Percentiles rank a stretch among this genome's conserved stretches.
Evolutionary conservation across 2,797 vertebrate species (phyloP).

Genomic region (Orestias chungarensis): DNA sequence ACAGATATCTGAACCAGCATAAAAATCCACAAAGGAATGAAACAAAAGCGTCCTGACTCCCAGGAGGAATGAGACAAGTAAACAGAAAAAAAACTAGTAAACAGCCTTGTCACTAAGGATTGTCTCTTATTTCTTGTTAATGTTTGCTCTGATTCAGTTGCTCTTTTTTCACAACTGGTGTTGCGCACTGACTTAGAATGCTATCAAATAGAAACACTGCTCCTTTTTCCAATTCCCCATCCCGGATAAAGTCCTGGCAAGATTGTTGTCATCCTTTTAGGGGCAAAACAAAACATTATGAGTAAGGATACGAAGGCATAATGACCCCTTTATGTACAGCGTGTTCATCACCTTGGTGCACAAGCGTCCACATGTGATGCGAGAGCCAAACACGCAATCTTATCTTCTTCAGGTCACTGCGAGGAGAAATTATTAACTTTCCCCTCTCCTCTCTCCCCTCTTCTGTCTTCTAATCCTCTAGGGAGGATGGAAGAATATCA

Average conservation of each 20-base stretch:
- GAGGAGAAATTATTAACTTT: conserved; percentile 74
- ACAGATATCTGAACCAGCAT: conserved; percentile 37
- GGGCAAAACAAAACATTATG: background rate
- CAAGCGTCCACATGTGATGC: conserved; percentile 19
- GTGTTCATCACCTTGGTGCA: conserved; percentile 16
- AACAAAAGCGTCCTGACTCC: conserved; percentile 51
- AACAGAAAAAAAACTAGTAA: conserved; percentile 69
- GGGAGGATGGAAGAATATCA: conserved; percentile 63
- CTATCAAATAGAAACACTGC: conserved; percentile 17
- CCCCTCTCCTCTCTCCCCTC: conserved; percentile 25
- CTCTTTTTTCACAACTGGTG: conserved; percentile 8
- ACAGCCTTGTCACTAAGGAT: conserved; percentile 57
- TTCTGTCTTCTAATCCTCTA: conserved; percentile 42
- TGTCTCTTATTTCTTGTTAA: conserved; percentile 44
- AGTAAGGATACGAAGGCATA: conserved; percentile 4
- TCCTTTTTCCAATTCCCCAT: conserved; percentile 18
- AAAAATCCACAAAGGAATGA: conserved; percentile 59
- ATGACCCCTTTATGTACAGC: conserved; percentile 25
- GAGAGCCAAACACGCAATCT: conserved; percentile 65
- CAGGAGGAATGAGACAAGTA: conserved; percentile 62
- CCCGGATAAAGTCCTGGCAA: conserved; percentile 34
- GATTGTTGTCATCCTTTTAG: conserved; percentile 25
- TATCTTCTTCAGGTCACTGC: conserved; percentile 59
- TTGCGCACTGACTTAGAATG: conserved; percentile 16
- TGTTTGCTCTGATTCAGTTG: conserved; percentile 46